phyloP scores from a whole-genome alignment of 92 coral and sea anemone species.

The Desmophyllum pertusum region DNA sequence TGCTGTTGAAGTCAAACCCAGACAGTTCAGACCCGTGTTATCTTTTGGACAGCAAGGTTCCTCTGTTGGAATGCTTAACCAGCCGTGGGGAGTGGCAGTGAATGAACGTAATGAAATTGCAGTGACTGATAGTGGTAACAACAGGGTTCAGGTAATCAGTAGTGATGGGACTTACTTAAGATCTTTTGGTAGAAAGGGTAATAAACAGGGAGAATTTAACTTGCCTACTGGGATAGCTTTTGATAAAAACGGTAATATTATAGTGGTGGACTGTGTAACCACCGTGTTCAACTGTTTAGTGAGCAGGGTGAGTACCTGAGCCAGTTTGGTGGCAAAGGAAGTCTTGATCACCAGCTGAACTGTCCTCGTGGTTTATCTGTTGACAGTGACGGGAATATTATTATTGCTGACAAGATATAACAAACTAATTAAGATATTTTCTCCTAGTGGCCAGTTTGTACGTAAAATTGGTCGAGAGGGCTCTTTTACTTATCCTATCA shows the following conservation, averaged over 20 bases:
- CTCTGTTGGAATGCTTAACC: not conserved
- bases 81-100: not conserved
- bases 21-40: not conserved
- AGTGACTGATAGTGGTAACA: not conserved
- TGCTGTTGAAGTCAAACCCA: not conserved
- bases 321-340: not conserved
- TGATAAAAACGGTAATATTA: not conserved
- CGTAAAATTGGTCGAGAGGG: not conserved
- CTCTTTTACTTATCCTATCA: not conserved
- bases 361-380: not conserved
- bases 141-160: not conserved
- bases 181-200: not conserved
- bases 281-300: slow-evolving; percentile 6
- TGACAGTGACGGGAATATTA: not conserved
- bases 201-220: no score
- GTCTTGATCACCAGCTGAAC: not conserved
- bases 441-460: not conserved
- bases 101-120: not conserved
- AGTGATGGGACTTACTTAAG: not conserved
- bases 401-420: not conserved
- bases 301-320: slow-evolving; percentile 5
- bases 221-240: no score
- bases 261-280: not conserved
- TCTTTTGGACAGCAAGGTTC: not conserved
- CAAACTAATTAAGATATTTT: not conserved